Percentiles rank a stretch among this genome's conserved stretches.
These are phyloP conservation scores for Corythornis vintsioides DNA, from an alignment of 2,113 vertebrate species.

Conservation along the genomic window DNA sequence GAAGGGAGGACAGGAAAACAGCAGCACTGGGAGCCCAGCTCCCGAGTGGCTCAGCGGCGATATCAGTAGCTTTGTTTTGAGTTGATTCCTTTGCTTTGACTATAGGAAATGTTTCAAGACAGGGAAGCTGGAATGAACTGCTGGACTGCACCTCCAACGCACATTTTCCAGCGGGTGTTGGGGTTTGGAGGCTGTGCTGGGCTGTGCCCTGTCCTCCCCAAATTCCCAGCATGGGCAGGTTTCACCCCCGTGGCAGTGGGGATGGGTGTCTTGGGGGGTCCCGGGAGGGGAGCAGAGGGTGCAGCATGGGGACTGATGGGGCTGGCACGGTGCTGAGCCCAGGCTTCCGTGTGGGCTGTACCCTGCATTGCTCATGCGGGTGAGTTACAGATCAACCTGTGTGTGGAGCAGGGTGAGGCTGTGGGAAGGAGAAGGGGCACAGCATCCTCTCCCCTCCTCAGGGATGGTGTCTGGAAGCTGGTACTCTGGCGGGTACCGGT, in stretches of 20 bases:
- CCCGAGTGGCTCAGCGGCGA: rapidly evolving
- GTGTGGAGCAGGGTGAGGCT: neutral
- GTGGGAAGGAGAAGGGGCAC: neutral
- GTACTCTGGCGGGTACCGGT: neutral
- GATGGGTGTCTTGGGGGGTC: rapidly evolving
- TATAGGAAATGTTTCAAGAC: neutral
- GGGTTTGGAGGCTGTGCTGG: neutral
- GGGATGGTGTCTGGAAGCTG: neutral
- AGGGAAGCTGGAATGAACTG: neutral
- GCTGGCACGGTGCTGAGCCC: neutral
- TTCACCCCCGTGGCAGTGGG: neutral
- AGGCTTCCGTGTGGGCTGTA: rapidly evolving
- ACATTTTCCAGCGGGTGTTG: neutral
- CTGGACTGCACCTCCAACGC: neutral
- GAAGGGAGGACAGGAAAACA: neutral
- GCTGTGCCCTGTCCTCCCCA: neutral
- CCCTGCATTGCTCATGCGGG: rapidly evolving
- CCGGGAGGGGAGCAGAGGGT: neutral
- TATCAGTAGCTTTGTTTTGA: neutral
- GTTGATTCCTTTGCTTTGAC: neutral
- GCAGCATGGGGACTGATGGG: neutral
- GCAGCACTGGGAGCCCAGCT: neutral
- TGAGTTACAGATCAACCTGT: rapidly evolving
- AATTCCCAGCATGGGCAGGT: rapidly evolving
- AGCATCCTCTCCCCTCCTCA: neutral